A percentile compares a stretch with the other conserved stretches of the same genome.
Conservation (phyloP, 2,113 vertebrate species). For the Solea solea region DNA sequence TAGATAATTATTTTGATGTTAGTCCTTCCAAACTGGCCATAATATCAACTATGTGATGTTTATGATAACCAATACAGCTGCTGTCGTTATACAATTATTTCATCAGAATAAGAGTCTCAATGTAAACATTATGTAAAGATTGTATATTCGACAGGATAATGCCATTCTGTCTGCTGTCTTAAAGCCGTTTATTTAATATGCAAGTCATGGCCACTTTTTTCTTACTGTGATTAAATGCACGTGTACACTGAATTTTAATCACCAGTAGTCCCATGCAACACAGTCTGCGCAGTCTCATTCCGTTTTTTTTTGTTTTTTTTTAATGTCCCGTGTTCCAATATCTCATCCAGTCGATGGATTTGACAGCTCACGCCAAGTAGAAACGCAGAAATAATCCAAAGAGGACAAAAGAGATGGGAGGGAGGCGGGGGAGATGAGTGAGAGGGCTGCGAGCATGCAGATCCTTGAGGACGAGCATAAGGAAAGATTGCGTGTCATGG, state of each 20-base stretch:
- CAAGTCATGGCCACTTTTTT: background rate
- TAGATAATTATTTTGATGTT: too few relatives aligned
- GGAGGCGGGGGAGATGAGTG: background rate
- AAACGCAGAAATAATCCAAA: background rate
- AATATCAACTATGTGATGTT: too few relatives aligned
- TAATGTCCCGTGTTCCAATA: background rate
- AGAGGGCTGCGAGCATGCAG: background rate
- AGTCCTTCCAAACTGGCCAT: too few relatives aligned
- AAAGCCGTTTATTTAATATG: background rate
- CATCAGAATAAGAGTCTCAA: too few relatives aligned
- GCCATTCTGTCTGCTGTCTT: too few relatives aligned
- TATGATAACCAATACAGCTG: too few relatives aligned
- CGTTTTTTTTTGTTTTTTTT: background rate
- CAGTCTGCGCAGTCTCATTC: background rate
- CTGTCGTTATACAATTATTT: too few relatives aligned
- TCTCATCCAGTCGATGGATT: background rate
- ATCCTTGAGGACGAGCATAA: conserved; percentile 23
- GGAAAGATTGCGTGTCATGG: conserved; percentile 52
- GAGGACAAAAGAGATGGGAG: background rate
- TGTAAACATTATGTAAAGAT: too few relatives aligned
- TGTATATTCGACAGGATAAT: too few relatives aligned
- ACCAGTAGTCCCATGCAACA: background rate
- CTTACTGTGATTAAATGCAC: background rate
- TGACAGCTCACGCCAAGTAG: background rate
- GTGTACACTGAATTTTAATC: background rate